Conservation (phyloP, 92 coral and sea anemone genomes). For the Bergia sp. region DNA sequence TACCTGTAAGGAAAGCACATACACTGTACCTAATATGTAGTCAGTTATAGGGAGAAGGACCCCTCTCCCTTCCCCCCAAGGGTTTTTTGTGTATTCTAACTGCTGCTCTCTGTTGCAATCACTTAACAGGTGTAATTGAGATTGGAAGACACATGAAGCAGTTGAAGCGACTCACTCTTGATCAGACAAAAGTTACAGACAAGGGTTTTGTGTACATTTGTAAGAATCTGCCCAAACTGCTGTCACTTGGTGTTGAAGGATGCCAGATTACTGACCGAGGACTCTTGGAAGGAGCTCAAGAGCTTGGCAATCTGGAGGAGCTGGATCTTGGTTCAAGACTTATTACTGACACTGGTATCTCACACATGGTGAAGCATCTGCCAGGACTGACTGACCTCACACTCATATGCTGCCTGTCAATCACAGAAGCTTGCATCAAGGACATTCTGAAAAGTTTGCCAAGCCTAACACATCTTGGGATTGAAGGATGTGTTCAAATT, state of each 20-base stretch:
- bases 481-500: slow-evolving; percentile 80
- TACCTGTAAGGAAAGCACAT: background rate
- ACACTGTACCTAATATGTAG: too few relatives aligned
- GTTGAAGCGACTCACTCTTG: slow-evolving; percentile 81
- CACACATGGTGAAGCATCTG: slow-evolving; percentile 66
- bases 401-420: slow-evolving; percentile 66
- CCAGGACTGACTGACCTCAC: slow-evolving; percentile 86
- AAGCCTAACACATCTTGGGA: slow-evolving; percentile 85
- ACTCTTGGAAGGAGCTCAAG: slow-evolving; percentile 66
- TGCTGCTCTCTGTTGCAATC: background rate
- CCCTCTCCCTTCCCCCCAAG: too few relatives aligned
- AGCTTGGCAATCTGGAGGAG: slow-evolving; percentile 75
- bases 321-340: slow-evolving; percentile 86
- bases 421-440: slow-evolving; percentile 74
- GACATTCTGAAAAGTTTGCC: slow-evolving; percentile 71
- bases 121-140: slow-evolving; percentile 72
- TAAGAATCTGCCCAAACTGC: slow-evolving; percentile 71
- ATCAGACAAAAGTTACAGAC: slow-evolving; percentile 81
- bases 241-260: slow-evolving; percentile 84
- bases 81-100: background rate
- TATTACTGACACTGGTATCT: slow-evolving; percentile 82
- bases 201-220: slow-evolving; percentile 84
- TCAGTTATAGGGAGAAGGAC: too few relatives aligned
- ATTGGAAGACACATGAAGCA: slow-evolving; percentile 84
- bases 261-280: slow-evolving; percentile 86